A percentile compares a stretch with the other conserved stretches of the same genome.
Conservation (phyloP, 1,140 invertebrate genomes). For the Tachypleus tridentatus region DNA sequence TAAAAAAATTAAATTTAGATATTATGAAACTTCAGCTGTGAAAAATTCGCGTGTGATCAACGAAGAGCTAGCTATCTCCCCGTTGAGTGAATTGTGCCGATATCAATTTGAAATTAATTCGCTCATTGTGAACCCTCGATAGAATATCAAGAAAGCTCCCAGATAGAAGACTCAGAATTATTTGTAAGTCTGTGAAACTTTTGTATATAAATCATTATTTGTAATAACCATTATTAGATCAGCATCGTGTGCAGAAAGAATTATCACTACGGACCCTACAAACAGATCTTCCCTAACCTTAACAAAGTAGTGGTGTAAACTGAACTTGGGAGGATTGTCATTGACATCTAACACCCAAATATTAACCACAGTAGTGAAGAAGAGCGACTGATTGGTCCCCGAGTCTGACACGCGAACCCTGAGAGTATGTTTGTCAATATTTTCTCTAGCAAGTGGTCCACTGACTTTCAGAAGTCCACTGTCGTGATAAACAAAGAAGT, state of each 20-base stretch:
- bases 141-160: too few relatives aligned
- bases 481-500: slow-evolving; percentile 66
- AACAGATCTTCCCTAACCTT: slow-evolving; percentile 86
- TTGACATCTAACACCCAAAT: slow-evolving; percentile 79
- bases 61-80: too few relatives aligned
- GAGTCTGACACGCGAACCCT: slow-evolving; percentile 67
- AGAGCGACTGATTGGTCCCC: slow-evolving; percentile 38
- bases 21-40: too few relatives aligned
- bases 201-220: too few relatives aligned
- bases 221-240: too few relatives aligned
- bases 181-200: too few relatives aligned
- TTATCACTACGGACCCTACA: slow-evolving; percentile 66
- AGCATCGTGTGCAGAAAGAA: slow-evolving; percentile 71
- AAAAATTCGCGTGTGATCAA: too few relatives aligned
- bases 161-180: too few relatives aligned
- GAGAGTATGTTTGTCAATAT: slow-evolving; percentile 66
- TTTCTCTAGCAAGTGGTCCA: slow-evolving; percentile 66
- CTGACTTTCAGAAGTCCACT: slow-evolving; percentile 65
- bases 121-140: too few relatives aligned
- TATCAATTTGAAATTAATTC: too few relatives aligned
- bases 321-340: slow-evolving; percentile 74
- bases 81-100: too few relatives aligned
- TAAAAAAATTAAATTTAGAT: too few relatives aligned
- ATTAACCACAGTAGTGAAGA: slow-evolving; percentile 58
- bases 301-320: slow-evolving; percentile 46